Evolutionary conservation across 1,140 invertebrate genomes (phyloP), one percentile per base, ranked within the genome.

Genomic region (Adoxophyes honmai): DNA sequence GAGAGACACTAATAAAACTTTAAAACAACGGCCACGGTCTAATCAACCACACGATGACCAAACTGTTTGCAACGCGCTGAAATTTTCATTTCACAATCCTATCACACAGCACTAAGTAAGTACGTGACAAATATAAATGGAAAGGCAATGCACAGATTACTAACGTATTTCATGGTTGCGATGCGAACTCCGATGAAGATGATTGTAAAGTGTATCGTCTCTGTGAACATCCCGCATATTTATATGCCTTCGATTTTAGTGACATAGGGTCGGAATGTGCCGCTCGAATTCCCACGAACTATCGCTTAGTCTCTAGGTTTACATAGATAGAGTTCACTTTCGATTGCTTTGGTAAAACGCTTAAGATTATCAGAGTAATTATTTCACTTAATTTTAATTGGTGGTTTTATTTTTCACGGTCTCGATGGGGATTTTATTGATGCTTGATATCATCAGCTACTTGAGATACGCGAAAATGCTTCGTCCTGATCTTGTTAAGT

Each of bases 91-190:
- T n/a, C n/a, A 9, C 37, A 51, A 18, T 34, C 11, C 34, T 42
- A 33, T 51, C 1, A 52, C 16, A 48, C 48, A 28, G 9, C 39
- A 44, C 39, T 57, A 16, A 55, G 36, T 34, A 35, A 60, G 34
- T 35, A 39, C 52, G 55, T 18, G 11, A 56, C 28, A 42, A 34
- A 39, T 38, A 33, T 37, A 35, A 39, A 53, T 55, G 18, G 8
- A 6, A 57, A 60, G 61, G 52, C 51, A 62, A 61, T 36, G 48
- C 57, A 61, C 36, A 35, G 53, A 55, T 55, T 67, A 80, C 77
- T 76, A 80, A 80, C 77, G 59, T 71, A 73, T 69, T 75, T 75
- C 75, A 80, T 80, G 14, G 60, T 57, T 60, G 51, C 18, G 67
- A 54, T 73, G 66, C 53, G 60, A 62, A 59, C 51, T 58, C 58